Percentiles rank a stretch among this genome's conserved stretches.
Conservation (phyloP, 2,888 invertebrate species). For the Lepidochrysops patricia region DNA sequence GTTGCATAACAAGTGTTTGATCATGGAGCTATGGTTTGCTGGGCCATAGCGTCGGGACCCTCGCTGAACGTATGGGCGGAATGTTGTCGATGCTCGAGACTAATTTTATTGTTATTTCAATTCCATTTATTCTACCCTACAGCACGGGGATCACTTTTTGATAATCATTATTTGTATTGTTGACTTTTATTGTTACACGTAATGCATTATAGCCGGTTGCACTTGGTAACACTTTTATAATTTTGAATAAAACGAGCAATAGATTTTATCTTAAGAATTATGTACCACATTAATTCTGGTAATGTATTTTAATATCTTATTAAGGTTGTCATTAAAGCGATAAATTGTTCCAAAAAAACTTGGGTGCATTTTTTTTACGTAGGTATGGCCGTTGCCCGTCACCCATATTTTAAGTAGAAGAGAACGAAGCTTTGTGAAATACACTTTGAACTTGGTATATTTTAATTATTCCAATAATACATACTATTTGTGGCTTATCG, state of each 20-base stretch:
- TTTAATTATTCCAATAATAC: too few relatives aligned
- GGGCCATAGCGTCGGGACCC: constrained; percentile 45
- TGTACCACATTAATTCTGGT: too few relatives aligned
- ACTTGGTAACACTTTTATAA: background rate
- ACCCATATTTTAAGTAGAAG: too few relatives aligned
- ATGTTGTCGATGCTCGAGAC: constrained; percentile 43
- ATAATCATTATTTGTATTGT: constrained; percentile 40
- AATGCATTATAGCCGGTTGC: constrained; percentile 4
- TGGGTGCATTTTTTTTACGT: too few relatives aligned
- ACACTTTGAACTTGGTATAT: too few relatives aligned
- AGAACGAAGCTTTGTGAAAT: too few relatives aligned
- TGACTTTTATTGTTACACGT: constrained; percentile 34
- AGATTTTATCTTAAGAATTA: background rate
- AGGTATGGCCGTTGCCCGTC: too few relatives aligned
- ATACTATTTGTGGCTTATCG: too few relatives aligned
- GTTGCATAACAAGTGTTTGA: constrained; percentile 19
- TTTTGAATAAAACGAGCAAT: background rate
- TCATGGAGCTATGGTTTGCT: constrained; percentile 36
- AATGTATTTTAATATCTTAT: too few relatives aligned
- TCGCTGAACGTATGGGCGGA: constrained; percentile 49
- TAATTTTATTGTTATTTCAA: constrained; percentile 58
- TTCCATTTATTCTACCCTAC: constrained; percentile 40
- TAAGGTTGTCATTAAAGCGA: too few relatives aligned
- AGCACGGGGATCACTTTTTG: constrained; percentile 34
- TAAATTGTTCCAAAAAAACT: too few relatives aligned